These are phyloP conservation scores for Betta splendens DNA, from an alignment of 2,797 vertebrate species.

Conservation along the genomic window DNA sequence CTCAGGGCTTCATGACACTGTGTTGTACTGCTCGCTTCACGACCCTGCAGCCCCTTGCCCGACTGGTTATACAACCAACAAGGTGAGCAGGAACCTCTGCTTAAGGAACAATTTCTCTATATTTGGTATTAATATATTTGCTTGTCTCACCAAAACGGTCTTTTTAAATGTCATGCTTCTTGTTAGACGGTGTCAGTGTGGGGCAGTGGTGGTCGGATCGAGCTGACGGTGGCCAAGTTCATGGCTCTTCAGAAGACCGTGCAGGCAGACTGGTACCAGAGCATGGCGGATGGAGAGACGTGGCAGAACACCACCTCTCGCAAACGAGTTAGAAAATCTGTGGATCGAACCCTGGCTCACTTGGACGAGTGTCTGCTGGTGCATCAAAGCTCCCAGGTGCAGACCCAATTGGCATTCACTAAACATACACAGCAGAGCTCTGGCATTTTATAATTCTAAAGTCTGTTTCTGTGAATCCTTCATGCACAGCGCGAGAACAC, in stretches of 20 bases:
- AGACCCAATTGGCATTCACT: background rate
- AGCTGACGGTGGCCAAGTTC: constrained; percentile 89
- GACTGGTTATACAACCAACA: constrained; percentile 90
- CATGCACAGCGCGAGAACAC: constrained; percentile 17
- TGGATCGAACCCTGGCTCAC: constrained; percentile 92
- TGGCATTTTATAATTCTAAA: background rate
- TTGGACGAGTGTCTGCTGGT: constrained; percentile 88
- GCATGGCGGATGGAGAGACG: constrained; percentile 92
- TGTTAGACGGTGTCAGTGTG: constrained; percentile 91
- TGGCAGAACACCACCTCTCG: constrained; percentile 80
- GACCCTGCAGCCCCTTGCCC: constrained; percentile 84
- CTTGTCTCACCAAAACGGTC: background rate
- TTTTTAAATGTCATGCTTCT: constrained; percentile 1
- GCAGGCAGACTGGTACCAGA: constrained; percentile 94
- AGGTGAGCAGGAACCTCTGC: constrained; percentile 79
- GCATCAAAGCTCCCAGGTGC: constrained; percentile 86
- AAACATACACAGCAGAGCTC: background rate
- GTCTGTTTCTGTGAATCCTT: constrained; percentile 19
- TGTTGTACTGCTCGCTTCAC: constrained; percentile 91
- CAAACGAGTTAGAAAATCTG: constrained; percentile 90
- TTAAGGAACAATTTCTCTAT: background rate
- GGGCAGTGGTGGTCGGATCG: constrained; percentile 91
- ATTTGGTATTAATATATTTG: no score
- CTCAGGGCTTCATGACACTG: constrained; percentile 87
- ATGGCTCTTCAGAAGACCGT: constrained; percentile 89